Percentiles rank a stretch among this genome's conserved stretches.
These are phyloP conservation scores for Paedocypris micromegethes DNA, from an alignment of 2,797 vertebrate species.

Conservation along the genomic window DNA sequence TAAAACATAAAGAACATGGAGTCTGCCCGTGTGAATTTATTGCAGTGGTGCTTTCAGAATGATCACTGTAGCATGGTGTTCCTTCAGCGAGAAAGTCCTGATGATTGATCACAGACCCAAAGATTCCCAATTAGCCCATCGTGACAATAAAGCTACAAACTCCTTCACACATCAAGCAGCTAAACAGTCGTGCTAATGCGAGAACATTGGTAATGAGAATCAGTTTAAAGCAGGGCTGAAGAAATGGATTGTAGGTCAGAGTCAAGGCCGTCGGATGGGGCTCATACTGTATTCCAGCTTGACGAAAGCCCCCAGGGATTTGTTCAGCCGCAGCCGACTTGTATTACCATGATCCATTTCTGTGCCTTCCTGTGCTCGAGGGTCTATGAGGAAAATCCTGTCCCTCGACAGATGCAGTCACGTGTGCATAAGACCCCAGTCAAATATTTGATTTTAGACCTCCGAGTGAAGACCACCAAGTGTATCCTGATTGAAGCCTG, in stretches of 20 bases:
- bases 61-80: background rate
- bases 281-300: constrained; percentile 5
- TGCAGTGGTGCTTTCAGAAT: background rate
- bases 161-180: constrained; percentile 1
- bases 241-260: constrained; percentile 8
- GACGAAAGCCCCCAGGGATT: constrained; percentile 2
- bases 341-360: constrained; percentile 23
- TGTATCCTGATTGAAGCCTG: background rate
- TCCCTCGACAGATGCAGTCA: background rate
- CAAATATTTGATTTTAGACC: background rate
- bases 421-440: background rate
- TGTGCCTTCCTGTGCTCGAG: constrained; percentile 3
- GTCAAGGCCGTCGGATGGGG: constrained; percentile 4
- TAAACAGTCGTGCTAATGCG: background rate
- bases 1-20: too few relatives aligned
- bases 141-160: constrained; percentile 1
- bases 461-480: background rate
- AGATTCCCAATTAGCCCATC: constrained; percentile 6
- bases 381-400: background rate
- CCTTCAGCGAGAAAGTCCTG: background rate
- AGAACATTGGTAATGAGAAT: constrained; percentile 1
- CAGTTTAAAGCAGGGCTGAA: constrained; percentile 6
- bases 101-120: background rate
- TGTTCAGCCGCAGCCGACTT: constrained; percentile 14
- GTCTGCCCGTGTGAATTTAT: too few relatives aligned